Evolutionary conservation across 2,797 vertebrate species (phyloP).

Genomic region (Pipistrellus pygmaeus): DNA sequence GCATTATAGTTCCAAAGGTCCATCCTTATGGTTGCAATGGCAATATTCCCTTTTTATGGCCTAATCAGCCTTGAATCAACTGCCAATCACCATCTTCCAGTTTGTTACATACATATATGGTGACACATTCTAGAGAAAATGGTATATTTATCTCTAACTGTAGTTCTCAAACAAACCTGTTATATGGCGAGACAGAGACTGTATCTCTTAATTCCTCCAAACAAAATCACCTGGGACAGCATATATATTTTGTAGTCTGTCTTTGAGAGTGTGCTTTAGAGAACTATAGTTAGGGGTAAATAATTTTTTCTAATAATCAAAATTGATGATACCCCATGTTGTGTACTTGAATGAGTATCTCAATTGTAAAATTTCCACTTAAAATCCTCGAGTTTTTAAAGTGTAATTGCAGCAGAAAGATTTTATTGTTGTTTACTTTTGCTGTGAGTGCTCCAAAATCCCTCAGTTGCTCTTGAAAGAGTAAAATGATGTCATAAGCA

Average conservation of each 20-base stretch:
- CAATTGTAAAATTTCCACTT: constrained; percentile 58
- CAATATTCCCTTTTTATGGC: neutral
- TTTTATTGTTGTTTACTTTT: constrained; percentile 65
- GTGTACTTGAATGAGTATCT: constrained; percentile 52
- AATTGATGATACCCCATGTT: constrained; percentile 18
- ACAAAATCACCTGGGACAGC: neutral
- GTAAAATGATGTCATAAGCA: constrained; percentile 53
- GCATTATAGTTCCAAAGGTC: neutral
- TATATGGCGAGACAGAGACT: neutral
- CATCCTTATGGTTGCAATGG: neutral
- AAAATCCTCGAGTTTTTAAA: constrained; percentile 64
- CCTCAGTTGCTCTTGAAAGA: constrained; percentile 55
- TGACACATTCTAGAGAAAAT: neutral
- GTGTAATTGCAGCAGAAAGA: constrained; percentile 45
- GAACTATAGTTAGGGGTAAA: constrained; percentile 44
- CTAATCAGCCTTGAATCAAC: constrained; percentile 29
- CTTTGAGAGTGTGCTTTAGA: constrained; percentile 16
- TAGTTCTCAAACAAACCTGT: constrained; percentile 23
- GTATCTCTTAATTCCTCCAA: constrained; percentile 2
- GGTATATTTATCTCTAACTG: neutral
- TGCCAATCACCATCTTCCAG: neutral
- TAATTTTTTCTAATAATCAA: constrained; percentile 59
- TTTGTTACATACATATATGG: neutral
- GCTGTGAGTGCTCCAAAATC: constrained; percentile 23
- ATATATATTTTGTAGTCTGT: neutral